Evolutionary conservation across 2,888 invertebrate genomes (phyloP).

Genomic region (Odontocerum albicorne): DNA sequence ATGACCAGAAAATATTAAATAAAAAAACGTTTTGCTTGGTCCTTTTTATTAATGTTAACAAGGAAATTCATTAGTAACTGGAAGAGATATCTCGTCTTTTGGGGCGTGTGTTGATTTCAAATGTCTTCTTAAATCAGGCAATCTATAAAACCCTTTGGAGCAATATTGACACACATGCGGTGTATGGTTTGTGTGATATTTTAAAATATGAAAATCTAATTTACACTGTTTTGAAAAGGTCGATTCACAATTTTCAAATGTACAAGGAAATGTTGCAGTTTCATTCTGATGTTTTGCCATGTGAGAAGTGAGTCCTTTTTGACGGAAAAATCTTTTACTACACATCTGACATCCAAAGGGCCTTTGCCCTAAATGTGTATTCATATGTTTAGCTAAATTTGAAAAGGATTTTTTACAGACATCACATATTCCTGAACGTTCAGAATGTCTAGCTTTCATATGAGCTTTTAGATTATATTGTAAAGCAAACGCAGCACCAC

Average conservation of each 20-base stretch:
- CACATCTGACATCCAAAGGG: slow-evolving; percentile 49
- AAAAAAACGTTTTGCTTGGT: too few relatives aligned
- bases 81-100: too few relatives aligned
- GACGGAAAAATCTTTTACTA: slow-evolving; percentile 45
- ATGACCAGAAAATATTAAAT: too few relatives aligned
- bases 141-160: slow-evolving; percentile 50
- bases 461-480: slow-evolving; percentile 60
- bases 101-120: slow-evolving; percentile 7
- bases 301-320: slow-evolving; percentile 49
- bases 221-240: slow-evolving; percentile 51
- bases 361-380: slow-evolving; percentile 59
- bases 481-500: slow-evolving; percentile 56
- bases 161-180: slow-evolving; percentile 53
- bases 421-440: slow-evolving; percentile 57
- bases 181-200: slow-evolving; percentile 51
- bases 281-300: slow-evolving; percentile 50
- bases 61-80: too few relatives aligned
- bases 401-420: slow-evolving; percentile 58
- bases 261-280: slow-evolving; percentile 50
- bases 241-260: slow-evolving; percentile 48
- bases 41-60: too few relatives aligned
- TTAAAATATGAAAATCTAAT: slow-evolving; percentile 52
- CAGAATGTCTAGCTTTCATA: slow-evolving; percentile 58
- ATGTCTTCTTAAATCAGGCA: slow-evolving; percentile 51
- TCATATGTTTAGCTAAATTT: slow-evolving; percentile 58